These are phyloP conservation scores for Benthosema pterotum DNA, from an alignment of 2,797 vertebrate species.

Conservation along the genomic window DNA sequence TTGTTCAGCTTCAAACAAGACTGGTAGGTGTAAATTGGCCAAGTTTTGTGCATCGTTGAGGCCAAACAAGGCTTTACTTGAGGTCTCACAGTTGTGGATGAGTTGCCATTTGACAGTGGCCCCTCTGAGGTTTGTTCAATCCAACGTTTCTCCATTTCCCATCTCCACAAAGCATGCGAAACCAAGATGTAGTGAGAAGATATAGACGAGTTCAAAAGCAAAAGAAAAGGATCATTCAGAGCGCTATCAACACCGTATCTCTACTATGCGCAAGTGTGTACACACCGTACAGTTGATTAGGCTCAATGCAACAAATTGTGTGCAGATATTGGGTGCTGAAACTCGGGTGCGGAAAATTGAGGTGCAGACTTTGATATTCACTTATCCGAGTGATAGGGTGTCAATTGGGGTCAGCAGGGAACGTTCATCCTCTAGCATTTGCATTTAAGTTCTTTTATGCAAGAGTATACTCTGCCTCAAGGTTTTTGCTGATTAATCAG, in stretches of 20 bases:
- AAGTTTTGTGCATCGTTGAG: slow-evolving; percentile 35
- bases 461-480: no score
- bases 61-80: slow-evolving; percentile 37
- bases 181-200: slow-evolving; percentile 27
- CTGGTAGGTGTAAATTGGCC: slow-evolving; percentile 24
- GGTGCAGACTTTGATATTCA: no score
- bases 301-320: no score
- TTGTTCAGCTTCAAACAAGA: slow-evolving; percentile 5
- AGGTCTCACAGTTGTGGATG: slow-evolving; percentile 42
- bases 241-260: slow-evolving; percentile 53
- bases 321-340: no score
- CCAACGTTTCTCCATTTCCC: slow-evolving; percentile 19
- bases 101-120: slow-evolving; percentile 28
- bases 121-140: slow-evolving; percentile 26
- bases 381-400: no score
- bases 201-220: slow-evolving; percentile 12
- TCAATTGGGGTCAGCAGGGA: no score
- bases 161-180: slow-evolving; percentile 31
- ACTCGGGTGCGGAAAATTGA: no score
- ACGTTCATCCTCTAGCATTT: no score
- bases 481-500: neutral
- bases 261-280: slow-evolving; percentile 60
- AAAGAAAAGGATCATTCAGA: slow-evolving; percentile 58
- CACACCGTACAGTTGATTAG: slow-evolving; percentile 18
- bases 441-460: no score